Conservation (phyloP, 2,797 vertebrate genomes). For the Falco novaeseelandiae region DNA sequence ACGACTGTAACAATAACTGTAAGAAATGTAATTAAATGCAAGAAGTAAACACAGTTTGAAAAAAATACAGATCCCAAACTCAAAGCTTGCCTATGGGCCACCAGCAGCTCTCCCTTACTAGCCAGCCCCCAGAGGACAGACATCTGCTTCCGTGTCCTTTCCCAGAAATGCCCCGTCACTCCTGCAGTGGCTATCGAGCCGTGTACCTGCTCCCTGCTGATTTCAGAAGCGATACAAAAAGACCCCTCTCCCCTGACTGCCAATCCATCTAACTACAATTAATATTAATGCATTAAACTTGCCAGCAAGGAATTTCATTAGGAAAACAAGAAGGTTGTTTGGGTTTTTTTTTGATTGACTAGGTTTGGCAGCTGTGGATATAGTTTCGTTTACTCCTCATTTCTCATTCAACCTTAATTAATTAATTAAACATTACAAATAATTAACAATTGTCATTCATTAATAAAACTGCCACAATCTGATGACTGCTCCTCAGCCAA, state of each 20-base stretch:
- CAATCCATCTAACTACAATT: background rate
- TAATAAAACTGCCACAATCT: background rate
- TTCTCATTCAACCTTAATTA: background rate
- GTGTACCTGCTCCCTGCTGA: background rate
- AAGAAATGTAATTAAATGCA: background rate
- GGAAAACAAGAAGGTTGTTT: background rate
- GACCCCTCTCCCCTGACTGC: background rate
- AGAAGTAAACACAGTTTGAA: background rate
- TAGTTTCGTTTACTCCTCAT: background rate
- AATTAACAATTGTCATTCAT: background rate
- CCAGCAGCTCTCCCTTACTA: background rate
- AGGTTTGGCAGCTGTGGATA: background rate
- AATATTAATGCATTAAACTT: background rate
- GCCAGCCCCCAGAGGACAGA: background rate
- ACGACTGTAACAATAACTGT: background rate
- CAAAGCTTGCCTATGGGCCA: background rate
- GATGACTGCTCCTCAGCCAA: background rate
- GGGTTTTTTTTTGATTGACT: background rate
- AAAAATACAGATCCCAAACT: background rate
- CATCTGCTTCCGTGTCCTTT: background rate
- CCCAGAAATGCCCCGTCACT: background rate
- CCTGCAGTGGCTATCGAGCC: background rate
- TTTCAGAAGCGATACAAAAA: background rate
- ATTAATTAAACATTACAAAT: background rate
- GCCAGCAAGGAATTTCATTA: background rate